Base-by-base conservation (phyloP, 2,888 invertebrate species). In the Pherbina coryleti region DNA sequence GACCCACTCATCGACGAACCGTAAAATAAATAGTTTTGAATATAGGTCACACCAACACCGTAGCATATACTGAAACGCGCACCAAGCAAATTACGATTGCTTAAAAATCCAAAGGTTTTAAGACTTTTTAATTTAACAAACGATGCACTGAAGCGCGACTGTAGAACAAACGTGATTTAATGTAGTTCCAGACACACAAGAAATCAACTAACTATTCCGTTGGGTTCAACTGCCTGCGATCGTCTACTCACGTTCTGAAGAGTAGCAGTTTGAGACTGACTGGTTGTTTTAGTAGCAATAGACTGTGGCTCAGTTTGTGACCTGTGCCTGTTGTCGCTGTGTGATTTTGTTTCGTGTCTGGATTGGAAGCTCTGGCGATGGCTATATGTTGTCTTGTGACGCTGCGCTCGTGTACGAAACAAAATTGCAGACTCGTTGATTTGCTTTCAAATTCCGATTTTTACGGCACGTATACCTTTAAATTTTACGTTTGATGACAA, bases 231-330 rank as follows among this genome's bases (percentile, higher is more conserved):
- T n/a, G 19, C 51, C 22, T 9, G 34, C 69, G 22, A 49, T 71
- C 34, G 34, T 17, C 31, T 34, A 34, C 19, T 34, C 3, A 31
- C 19, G 31, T 55, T 55, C 22, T 25, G 22, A 11, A 5, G 57
- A 51, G 72, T 11, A 57, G 31, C 22, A 72, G 57, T 60, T 44
- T n/a, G 60, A 72, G 60, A 72, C 72, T 72, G 72, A 55, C 51
- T 51, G 69, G n/a, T 34, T 66, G 51, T 37, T 28, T 19, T 28
- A 19, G 8, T 17, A 49, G 69, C 22, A 8, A 2, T 28, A 44
- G 37, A 34, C 31, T 11, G 67, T 44, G 44, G 67, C 19, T 44
- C 44, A 19, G 25, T 19, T 57, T 57, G 14, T 34, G 17, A 34
- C 37, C 37, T 34, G 17, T 44, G 17, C 14, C 19, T 31, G 28